phyloP scores from a whole-genome alignment of 2,113 vertebrate genomes.

The Coreoperca whiteheadi region DNA sequence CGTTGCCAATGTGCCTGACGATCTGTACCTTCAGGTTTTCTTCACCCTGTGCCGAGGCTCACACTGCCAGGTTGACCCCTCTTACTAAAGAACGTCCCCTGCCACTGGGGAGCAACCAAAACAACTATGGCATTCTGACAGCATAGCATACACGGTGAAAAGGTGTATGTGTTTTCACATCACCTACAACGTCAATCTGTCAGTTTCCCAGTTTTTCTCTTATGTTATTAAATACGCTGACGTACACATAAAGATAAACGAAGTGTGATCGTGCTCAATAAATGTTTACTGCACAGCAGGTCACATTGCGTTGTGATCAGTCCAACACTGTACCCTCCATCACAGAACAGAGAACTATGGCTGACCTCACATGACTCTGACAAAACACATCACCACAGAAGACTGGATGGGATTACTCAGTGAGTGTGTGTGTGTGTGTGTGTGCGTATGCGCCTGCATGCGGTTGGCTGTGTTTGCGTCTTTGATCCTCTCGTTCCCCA shows the following conservation, averaged over 20 bases:
- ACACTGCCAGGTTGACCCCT: neutral
- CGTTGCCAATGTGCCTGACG: neutral
- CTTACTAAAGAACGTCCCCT: neutral
- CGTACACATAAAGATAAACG: slow-evolving; percentile 41
- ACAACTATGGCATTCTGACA: neutral
- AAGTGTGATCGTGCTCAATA: slow-evolving; percentile 50
- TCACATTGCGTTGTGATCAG: slow-evolving; percentile 45
- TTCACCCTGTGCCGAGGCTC: neutral
- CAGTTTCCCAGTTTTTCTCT: slow-evolving; percentile 28
- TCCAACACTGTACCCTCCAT: neutral
- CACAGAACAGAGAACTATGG: slow-evolving; percentile 13
- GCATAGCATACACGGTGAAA: neutral
- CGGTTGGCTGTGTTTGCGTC: slow-evolving; percentile 5
- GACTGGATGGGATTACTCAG: slow-evolving; percentile 1
- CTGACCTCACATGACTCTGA: slow-evolving; percentile 39
- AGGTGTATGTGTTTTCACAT: slow-evolving; percentile 8
- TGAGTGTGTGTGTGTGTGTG: slow-evolving; percentile 9
- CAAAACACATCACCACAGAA: slow-evolving; percentile 19
- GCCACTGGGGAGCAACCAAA: neutral
- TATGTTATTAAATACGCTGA: slow-evolving; percentile 20
- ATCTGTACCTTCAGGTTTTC: neutral
- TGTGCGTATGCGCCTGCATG: slow-evolving; percentile 2
- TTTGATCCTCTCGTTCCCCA: slow-evolving; percentile 35
- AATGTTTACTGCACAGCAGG: slow-evolving; percentile 48
- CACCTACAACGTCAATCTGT: slow-evolving; percentile 42